phyloP scores from a whole-genome alignment of 1,140 invertebrate species.

The Caerostris darwini region DNA sequence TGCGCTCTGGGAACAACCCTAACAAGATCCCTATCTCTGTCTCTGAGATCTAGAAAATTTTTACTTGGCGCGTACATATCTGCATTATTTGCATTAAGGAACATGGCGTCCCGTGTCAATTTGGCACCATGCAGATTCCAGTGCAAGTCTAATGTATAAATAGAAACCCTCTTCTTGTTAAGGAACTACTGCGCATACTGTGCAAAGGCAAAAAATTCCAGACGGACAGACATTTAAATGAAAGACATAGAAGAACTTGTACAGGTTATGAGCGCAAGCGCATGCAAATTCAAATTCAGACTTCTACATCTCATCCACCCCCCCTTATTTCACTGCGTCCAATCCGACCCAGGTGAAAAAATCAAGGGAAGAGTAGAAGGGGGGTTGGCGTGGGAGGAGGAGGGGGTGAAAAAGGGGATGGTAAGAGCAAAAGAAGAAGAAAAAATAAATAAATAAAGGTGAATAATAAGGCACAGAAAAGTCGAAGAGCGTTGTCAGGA shows the following conservation, averaged over 20 bases:
- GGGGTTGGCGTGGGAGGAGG: no score
- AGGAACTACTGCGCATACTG: no score
- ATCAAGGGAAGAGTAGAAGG: neutral
- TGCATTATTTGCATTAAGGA: constrained; percentile 63
- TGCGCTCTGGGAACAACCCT: constrained; percentile 56
- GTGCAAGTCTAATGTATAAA: constrained; percentile 41
- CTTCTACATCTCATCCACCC: neutral
- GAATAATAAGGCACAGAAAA: constrained; percentile 76
- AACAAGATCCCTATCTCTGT: constrained; percentile 57
- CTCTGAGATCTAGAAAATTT: neutral
- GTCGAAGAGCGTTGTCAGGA: constrained; percentile 76
- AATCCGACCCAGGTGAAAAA: constrained; percentile 67
- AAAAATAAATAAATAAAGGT: constrained; percentile 39
- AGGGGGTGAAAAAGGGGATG: neutral
- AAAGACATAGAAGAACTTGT: constrained; percentile 54
- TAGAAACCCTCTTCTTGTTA: constrained; percentile 58
- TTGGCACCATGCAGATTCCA: constrained; percentile 6
- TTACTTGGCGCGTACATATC: constrained; percentile 16
- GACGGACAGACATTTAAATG: constrained; percentile 59
- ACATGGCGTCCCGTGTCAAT: constrained; percentile 68
- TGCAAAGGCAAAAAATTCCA: neutral
- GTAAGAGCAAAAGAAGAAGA: neutral
- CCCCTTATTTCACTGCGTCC: neutral
- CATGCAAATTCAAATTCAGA: constrained; percentile 69
- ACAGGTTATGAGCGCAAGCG: constrained; percentile 69